These are phyloP conservation scores for Drosophila ogumai DNA, from an alignment of 1,140 invertebrate species.

Conservation along the genomic window DNA sequence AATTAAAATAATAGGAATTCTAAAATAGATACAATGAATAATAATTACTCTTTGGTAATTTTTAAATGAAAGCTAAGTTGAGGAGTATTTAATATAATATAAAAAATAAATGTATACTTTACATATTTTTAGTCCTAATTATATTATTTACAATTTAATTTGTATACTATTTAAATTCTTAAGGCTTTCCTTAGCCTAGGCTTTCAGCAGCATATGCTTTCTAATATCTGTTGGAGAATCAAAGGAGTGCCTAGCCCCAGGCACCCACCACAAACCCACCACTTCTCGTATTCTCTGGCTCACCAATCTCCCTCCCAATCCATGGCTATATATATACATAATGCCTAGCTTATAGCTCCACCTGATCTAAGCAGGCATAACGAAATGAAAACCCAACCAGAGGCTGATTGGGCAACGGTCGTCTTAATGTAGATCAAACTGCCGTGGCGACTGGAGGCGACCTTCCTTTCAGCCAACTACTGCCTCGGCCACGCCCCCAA, in stretches of 20 bases:
- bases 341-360: conserved; percentile 3
- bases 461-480: conserved; percentile 22
- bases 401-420: conserved; percentile 28
- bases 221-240: neutral
- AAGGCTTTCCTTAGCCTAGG: neutral
- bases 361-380: conserved; percentile 25
- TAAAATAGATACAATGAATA: too few species aligned
- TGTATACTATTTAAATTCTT: neutral
- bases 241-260: neutral
- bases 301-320: neutral
- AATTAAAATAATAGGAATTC: neutral
- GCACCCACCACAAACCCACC: neutral
- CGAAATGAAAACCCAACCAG: conserved; percentile 3
- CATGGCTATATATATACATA: neutral
- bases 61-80: neutral
- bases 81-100: neutral
- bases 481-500: conserved; percentile 21
- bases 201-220: neutral
- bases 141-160: too few species aligned
- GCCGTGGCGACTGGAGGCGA: conserved; percentile 26
- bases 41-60: neutral
- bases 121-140: too few species aligned
- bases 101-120: too few species aligned
- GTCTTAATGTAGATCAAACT: conserved; percentile 37
- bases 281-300: neutral